phyloP scores from a whole-genome alignment of 2,888 invertebrate species.

The Ditula angustiorana region DNA sequence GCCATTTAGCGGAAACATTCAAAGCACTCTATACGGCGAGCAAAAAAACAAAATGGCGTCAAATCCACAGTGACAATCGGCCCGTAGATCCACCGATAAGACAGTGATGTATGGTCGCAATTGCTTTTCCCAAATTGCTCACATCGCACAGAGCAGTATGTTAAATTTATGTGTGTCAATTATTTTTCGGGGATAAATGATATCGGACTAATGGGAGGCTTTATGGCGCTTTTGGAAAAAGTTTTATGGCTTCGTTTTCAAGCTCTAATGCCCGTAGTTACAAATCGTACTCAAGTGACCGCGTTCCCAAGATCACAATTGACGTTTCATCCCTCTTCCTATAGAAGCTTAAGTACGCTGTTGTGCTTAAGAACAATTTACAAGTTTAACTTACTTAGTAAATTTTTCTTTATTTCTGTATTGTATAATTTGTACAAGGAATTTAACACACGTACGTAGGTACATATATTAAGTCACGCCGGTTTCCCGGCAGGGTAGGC shows the following conservation, averaged over 20 bases:
- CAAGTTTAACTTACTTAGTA: no score
- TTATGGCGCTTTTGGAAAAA: neutral
- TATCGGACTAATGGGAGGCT: slow-evolving; percentile 43
- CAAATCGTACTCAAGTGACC: no score
- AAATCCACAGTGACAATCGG: slow-evolving; percentile 64
- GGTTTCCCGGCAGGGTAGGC: no score
- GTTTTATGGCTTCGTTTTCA: neutral
- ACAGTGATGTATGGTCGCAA: slow-evolving; percentile 76
- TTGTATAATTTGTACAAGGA: no score
- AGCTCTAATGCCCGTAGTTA: no score
- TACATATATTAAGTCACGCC: no score
- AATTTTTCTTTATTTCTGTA: no score
- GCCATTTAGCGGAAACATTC: slow-evolving; percentile 39
- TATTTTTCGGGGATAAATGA: slow-evolving; percentile 60
- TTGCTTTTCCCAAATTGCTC: slow-evolving; percentile 79
- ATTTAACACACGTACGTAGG: no score
- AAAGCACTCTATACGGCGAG: slow-evolving; percentile 34
- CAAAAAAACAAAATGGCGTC: slow-evolving; percentile 44
- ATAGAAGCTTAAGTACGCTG: no score
- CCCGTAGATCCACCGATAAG: slow-evolving; percentile 70
- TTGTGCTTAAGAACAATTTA: no score
- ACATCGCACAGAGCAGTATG: slow-evolving; percentile 51
- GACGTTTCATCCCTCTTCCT: no score
- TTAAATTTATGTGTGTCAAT: slow-evolving; percentile 70
- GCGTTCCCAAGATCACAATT: no score